Percentiles rank a stretch among this genome's conserved stretches.
These are phyloP conservation scores for Bicyclus anynana DNA, from an alignment of 1,140 invertebrate genomes.

Conservation along the genomic window DNA sequence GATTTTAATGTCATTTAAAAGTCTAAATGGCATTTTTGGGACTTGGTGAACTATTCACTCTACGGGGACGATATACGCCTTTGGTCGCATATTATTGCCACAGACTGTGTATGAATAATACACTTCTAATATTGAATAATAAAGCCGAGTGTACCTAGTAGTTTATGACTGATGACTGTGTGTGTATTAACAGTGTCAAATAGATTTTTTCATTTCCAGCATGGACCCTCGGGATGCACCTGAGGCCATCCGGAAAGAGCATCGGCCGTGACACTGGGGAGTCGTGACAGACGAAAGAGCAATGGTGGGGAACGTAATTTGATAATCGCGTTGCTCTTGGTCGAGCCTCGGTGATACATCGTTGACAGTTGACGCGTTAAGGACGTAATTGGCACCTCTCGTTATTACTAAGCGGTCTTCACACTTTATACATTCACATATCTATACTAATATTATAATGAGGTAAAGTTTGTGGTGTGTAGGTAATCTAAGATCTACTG, in stretches of 20 bases:
- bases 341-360: constrained; percentile 29
- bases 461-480: too few relatives aligned
- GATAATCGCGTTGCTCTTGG: constrained; percentile 55
- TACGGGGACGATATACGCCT: too few relatives aligned
- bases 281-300: constrained; percentile 51
- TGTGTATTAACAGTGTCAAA: constrained; percentile 5
- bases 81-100: too few relatives aligned
- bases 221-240: constrained; percentile 34
- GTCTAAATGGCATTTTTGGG: too few relatives aligned
- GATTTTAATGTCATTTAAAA: too few relatives aligned
- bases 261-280: constrained; percentile 52
- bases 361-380: constrained; percentile 28
- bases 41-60: too few relatives aligned
- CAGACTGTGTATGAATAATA: too few relatives aligned
- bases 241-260: constrained; percentile 51
- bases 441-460: too few relatives aligned
- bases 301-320: constrained; percentile 61
- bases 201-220: constrained; percentile 31
- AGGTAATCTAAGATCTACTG: too few relatives aligned
- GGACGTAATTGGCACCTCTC: constrained; percentile 19
- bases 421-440: background rate
- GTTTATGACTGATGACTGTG: too few relatives aligned
- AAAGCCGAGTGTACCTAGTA: too few relatives aligned
- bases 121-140: too few relatives aligned
- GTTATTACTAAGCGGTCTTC: background rate